A percentile compares a stretch with the other conserved stretches of the same genome.
Evolutionary conservation across 2,113 vertebrate species (phyloP).

Genomic region (mouse (Mus musculus)): DNA sequence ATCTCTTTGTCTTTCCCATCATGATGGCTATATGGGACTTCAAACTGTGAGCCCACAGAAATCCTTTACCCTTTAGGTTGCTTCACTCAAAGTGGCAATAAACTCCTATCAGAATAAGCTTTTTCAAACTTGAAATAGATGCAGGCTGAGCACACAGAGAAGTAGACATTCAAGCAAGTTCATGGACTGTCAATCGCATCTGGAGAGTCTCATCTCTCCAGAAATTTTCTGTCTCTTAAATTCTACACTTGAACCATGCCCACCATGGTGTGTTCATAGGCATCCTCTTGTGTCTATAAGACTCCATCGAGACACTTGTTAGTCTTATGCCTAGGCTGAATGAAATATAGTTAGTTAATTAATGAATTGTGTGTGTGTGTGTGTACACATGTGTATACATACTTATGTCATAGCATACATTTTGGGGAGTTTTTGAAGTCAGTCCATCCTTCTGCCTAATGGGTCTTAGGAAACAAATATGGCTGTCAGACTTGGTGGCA

Average conservation of each 20-base stretch:
- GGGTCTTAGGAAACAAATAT: neutral
- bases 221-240: neutral
- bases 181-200: too few species aligned
- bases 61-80: neutral
- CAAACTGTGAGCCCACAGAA: neutral
- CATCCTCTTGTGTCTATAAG: too few species aligned
- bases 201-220: neutral
- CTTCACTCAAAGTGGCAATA: neutral
- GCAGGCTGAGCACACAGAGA: neutral
- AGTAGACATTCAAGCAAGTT: neutral
- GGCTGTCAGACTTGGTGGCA: neutral
- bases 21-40: neutral
- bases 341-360: neutral
- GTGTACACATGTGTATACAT: too few species aligned
- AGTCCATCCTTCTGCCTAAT: neutral
- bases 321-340: neutral
- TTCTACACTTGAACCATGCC: neutral
- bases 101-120: neutral
- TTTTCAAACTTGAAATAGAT: neutral
- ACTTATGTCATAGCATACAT: neutral
- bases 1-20: neutral
- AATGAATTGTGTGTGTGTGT: neutral
- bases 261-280: too few species aligned
- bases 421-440: neutral
- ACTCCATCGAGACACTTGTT: neutral